These are phyloP conservation scores for Rhinopomastus cyanomelas DNA, from an alignment of 2,113 vertebrate species.

Conservation along the genomic window DNA sequence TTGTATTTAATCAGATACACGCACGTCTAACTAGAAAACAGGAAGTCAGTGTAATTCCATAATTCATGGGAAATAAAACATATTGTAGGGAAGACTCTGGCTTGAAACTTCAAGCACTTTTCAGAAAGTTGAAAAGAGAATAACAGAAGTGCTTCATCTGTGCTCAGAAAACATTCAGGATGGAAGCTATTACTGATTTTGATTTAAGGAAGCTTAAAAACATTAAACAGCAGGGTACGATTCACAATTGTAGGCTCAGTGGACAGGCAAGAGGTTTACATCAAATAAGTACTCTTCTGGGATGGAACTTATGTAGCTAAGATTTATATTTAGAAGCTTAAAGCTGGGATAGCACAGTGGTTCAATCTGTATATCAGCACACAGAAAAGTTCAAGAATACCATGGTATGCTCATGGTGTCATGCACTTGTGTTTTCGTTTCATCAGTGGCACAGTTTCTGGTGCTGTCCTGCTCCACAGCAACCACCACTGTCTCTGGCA, in stretches of 20 bases:
- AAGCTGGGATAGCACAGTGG: not conserved
- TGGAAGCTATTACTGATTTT: not conserved
- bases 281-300: not conserved
- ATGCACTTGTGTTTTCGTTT: not conserved
- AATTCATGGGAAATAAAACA: fast-evolving
- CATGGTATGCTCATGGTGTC: not conserved
- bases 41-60: not conserved
- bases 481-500: not conserved
- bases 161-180: not conserved
- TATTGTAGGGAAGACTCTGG: not conserved
- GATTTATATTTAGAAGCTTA: not conserved
- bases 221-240: not conserved
- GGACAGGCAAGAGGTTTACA: not conserved
- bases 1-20: not conserved
- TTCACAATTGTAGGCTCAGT: not conserved
- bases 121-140: not conserved
- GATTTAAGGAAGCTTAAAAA: not conserved
- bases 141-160: not conserved
- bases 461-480: not conserved
- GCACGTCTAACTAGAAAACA: not conserved
- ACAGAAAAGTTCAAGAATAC: not conserved
- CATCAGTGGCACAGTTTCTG: not conserved
- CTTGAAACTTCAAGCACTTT: not conserved
- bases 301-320: not conserved
- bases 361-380: too few relatives aligned